Evolutionary conservation across 2,113 vertebrate genomes (phyloP), one percentile per base, ranked within the genome.

Genomic region (Hylia prasina): DNA sequence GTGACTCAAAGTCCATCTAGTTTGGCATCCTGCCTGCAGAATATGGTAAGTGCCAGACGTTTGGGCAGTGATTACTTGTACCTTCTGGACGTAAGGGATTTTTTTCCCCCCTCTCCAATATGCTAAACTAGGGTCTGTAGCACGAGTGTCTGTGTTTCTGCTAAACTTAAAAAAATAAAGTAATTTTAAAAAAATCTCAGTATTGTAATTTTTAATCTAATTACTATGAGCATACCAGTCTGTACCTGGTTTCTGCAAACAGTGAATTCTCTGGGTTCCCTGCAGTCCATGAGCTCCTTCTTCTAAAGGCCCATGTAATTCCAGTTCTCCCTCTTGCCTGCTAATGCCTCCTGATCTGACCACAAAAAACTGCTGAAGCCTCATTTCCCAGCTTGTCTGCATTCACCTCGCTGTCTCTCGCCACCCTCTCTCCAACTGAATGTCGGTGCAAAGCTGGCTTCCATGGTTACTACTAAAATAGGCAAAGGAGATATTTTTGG

Each of bases 391-490:
- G 71, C 85, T 86, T 63, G 58, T 80, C 84, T 88, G 72, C 21
- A 11, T 90, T 93, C 90, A 93, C 82, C 88, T 94, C n/a, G 1
- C 82, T 73, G 90, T 91, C 88, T 95, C 90, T 90, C 15, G 6
- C 92, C 60, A 73, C 44, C 51, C 87, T 81, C 69, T 84, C 73
- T 92, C 68, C 24, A 14, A 71, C 82, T 58, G 85, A 85, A 58
- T 63, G 57, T 64, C 90, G 51, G 79, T 87, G 44, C 64, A 78
- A 64, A 89, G 86, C 93, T 73, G 91, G 94, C 94, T 97, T 92
- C 95, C 95, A 97, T 96, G 94, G 96, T 95, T 96, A 96, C 94
- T 96, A 80, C 93, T 95, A 89, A 95, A 96, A 96, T 89, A 96
- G 94, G 88, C 93, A 86, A 88, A 86, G 48, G 28, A 94, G 94